Percentiles rank a stretch among this genome's conserved stretches.
Evolutionary conservation across 1,140 invertebrate genomes (phyloP).

Genomic region (Drosophila pruinosa): DNA sequence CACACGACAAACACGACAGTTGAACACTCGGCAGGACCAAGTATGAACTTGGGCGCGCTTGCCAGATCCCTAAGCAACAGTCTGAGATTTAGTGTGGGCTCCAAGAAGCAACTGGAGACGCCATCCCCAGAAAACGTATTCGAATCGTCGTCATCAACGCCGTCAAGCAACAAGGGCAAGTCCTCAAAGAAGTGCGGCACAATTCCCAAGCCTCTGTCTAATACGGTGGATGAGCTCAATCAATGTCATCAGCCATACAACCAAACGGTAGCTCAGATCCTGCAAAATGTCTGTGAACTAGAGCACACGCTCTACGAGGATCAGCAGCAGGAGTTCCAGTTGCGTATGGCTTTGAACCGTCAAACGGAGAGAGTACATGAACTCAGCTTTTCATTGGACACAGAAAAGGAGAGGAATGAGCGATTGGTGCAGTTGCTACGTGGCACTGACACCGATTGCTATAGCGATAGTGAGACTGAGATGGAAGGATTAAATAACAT

Average conservation of each 20-base stretch:
- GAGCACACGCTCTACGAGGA: conserved; percentile 70
- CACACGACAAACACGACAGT: conserved; percentile 32
- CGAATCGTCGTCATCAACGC: background rate
- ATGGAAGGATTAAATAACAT: background rate
- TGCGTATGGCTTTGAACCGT: conserved; percentile 59
- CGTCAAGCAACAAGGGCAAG: background rate
- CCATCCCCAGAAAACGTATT: background rate
- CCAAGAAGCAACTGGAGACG: conserved; percentile 7
- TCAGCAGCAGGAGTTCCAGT: conserved; percentile 66
- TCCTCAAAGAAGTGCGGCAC: conserved; percentile 5
- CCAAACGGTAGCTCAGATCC: conserved; percentile 49
- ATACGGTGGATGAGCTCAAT: conserved; percentile 5
- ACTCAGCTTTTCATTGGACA: conserved; percentile 55
- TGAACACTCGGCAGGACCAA: conserved; percentile 37
- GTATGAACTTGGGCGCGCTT: conserved; percentile 58
- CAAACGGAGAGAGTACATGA: conserved; percentile 61
- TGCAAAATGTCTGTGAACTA: conserved; percentile 56
- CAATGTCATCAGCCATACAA: conserved; percentile 32
- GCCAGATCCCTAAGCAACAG: conserved; percentile 57
- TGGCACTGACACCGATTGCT: conserved; percentile 35
- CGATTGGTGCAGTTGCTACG: conserved; percentile 62
- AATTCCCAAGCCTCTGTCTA: background rate
- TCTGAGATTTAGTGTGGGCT: conserved; percentile 25
- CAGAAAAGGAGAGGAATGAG: conserved; percentile 60
- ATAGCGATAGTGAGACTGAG: conserved; percentile 41